Conservation (phyloP, 92 coral and sea anemone genomes). For the Chrysogorgia sp. region DNA sequence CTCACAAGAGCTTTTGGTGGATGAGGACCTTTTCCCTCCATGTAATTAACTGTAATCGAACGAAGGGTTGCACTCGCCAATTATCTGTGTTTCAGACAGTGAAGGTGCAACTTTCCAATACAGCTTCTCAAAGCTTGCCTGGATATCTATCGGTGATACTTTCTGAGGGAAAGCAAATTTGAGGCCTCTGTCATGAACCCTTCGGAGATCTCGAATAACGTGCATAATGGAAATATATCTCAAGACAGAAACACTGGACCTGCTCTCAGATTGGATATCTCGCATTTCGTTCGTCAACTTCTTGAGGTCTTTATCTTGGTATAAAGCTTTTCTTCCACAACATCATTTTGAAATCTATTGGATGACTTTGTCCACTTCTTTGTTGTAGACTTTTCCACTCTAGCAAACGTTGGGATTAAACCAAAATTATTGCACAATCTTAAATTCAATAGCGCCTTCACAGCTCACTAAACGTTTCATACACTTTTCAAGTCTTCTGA, state of each 20-base stretch:
- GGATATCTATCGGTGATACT: slow-evolving; percentile 35
- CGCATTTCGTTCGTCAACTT: slow-evolving; percentile 33
- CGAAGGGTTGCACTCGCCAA: slow-evolving; percentile 42
- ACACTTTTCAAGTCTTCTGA: slow-evolving; percentile 35
- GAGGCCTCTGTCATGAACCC: slow-evolving; percentile 31
- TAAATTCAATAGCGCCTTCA: slow-evolving; percentile 21
- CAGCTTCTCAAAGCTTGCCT: slow-evolving; percentile 51
- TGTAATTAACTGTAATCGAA: slow-evolving; percentile 60
- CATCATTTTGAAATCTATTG: slow-evolving; percentile 14
- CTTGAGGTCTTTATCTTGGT: slow-evolving; percentile 7
- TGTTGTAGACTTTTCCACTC: not conserved
- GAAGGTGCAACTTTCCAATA: slow-evolving; percentile 37
- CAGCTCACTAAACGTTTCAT: slow-evolving; percentile 8
- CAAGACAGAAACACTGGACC: slow-evolving; percentile 26
- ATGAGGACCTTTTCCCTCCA: slow-evolving; percentile 38
- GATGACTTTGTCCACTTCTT: slow-evolving; percentile 49
- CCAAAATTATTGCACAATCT: slow-evolving; percentile 6
- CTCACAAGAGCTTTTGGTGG: slow-evolving; percentile 43
- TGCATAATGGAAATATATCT: slow-evolving; percentile 45
- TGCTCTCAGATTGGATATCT: slow-evolving; percentile 32
- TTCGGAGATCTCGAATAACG: not conserved
- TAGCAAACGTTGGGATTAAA: not conserved
- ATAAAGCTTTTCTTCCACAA: slow-evolving; percentile 31
- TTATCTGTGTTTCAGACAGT: slow-evolving; percentile 24
- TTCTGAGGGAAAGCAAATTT: slow-evolving; percentile 49